phyloP scores from a whole-genome alignment of 2,113 vertebrate genomes.

The Sylvia atricapilla region DNA sequence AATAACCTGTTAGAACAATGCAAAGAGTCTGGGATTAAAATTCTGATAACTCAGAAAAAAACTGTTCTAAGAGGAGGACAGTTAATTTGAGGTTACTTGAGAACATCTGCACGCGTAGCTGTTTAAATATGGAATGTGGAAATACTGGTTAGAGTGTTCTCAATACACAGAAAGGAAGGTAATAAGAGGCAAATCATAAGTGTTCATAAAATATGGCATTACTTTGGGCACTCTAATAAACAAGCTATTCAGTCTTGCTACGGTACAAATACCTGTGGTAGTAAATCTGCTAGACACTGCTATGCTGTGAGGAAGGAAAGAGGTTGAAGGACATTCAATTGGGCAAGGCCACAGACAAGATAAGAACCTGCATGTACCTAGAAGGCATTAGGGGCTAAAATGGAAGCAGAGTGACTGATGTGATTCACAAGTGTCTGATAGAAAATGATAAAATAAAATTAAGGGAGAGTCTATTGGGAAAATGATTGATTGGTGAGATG shows the following conservation, averaged over 20 bases:
- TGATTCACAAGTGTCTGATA: not conserved
- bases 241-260: not conserved
- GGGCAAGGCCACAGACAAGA: not conserved
- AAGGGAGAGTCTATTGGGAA: not conserved
- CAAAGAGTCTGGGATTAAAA: not conserved
- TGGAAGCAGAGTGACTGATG: not conserved
- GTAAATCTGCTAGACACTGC: not conserved
- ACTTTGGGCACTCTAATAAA: not conserved
- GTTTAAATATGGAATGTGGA: not conserved
- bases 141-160: not conserved
- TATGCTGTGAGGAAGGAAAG: not conserved
- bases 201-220: not conserved
- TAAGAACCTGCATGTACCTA: not conserved
- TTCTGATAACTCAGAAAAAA: not conserved
- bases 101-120: not conserved
- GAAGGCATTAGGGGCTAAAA: not conserved
- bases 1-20: not conserved
- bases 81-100: not conserved
- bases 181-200: not conserved
- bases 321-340: not conserved
- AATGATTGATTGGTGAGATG: not conserved
- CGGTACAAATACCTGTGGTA: not conserved
- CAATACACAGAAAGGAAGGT: not conserved
- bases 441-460: not conserved
- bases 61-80: not conserved